Evolutionary conservation across 1,140 invertebrate species (phyloP), one percentile per base, ranked within the genome.

Genomic region (Meloidogyne floridensis): DNA sequence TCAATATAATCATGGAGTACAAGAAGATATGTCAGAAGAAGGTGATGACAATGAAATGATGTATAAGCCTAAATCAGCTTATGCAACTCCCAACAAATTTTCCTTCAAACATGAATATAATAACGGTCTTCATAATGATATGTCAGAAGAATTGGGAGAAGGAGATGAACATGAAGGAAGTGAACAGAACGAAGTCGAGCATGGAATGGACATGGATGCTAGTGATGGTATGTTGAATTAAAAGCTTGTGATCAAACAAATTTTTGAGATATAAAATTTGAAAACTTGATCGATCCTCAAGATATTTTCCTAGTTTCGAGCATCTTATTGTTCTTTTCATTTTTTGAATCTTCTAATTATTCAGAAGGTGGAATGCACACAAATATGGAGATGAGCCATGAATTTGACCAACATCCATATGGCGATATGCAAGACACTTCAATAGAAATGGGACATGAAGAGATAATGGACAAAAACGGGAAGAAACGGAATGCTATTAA

Each of bases 331-430:
- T 3, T 15, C 13, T 5, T 59, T 59, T 15, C 1, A 15, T 59
- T 59, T 65, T 65, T 15, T 65, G 0, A 65, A 65, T n/a, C n/a
- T 5, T n/a, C 3, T n/a, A n/a, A n/a, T 15, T 6, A n/a, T 4
- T 65, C n/a, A 65, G 59, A 65, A 65, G 59, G 59, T 15, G 56
- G 13, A n/a, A 65, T 65, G 59, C 59, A 65, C 5, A 15, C 59
- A 65, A 65, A 65, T 7, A 65, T 65, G 59, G 59, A n/a, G n/a
- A n/a, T 65, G n/a, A 65, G n/a, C 59, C 59, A 65, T 65, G 59
- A 65, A 65, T 65, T n/a, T 6, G 59, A 65, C 15, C n/a, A 65
- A 18, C 59, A 65, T n/a, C 59, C 15, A n/a, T 65, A 65, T 65
- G 59, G 59, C 2, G 59, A n/a, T 0, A 18, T 65, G n/a, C 59